Percentiles rank a stretch among this genome's conserved stretches.
These are phyloP conservation scores for Platyura marginata DNA, from an alignment of 1,140 invertebrate species.

Conservation along the genomic window DNA sequence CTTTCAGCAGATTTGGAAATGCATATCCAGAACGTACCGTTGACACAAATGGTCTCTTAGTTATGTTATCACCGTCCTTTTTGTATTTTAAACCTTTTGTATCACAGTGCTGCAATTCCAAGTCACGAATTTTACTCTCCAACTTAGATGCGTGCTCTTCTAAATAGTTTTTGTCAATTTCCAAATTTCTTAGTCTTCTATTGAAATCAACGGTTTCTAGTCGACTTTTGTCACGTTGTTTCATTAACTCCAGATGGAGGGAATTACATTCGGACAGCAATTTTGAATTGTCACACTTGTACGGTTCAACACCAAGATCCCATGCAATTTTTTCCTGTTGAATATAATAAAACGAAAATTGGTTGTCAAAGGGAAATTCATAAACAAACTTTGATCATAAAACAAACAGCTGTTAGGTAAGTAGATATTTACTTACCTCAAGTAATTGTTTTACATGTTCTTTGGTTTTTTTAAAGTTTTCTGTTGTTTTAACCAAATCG, in stretches of 20 bases:
- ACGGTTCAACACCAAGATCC: constrained; percentile 35
- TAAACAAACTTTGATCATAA: not conserved
- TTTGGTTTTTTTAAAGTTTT: constrained; percentile 40
- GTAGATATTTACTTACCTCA: constrained; percentile 11
- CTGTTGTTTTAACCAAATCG: constrained; percentile 54
- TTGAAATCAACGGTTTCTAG: constrained; percentile 13
- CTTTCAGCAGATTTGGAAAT: no score
- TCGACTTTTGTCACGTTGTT: constrained; percentile 32
- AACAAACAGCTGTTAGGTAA: not conserved
- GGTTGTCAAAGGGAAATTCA: not conserved
- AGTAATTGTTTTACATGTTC: constrained; percentile 14
- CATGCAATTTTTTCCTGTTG: constrained; percentile 31
- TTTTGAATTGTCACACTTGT: constrained; percentile 43
- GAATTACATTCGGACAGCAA: constrained; percentile 44
- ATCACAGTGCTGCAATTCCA: not conserved
- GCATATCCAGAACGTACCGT: constrained; percentile 20
- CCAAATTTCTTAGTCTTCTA: constrained; percentile 12
- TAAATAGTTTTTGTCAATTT: constrained; percentile 16
- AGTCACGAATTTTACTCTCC: constrained; percentile 13
- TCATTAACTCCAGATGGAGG: constrained; percentile 40
- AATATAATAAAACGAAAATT: constrained; percentile 6
- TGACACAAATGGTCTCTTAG: constrained; percentile 19
- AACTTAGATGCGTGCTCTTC: constrained; percentile 16
- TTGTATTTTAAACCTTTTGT: constrained; percentile 1
- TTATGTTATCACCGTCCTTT: constrained; percentile 1